Evolutionary conservation across 1,140 invertebrate genomes (phyloP), one percentile per base, ranked within the genome.

Genomic region (Wiebesia pumilae): DNA sequence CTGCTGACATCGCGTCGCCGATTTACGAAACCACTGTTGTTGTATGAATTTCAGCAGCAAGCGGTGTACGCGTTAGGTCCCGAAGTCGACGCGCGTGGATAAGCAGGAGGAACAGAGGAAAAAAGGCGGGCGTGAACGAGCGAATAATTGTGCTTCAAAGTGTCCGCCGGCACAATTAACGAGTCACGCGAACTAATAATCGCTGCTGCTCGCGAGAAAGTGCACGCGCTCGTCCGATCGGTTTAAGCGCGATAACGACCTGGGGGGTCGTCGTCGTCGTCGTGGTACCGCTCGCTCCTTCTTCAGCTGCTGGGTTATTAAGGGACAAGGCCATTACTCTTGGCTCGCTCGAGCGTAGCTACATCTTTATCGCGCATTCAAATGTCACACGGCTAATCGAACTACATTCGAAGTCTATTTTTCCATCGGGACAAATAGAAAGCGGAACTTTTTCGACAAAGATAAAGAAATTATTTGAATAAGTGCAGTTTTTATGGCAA

Each of bases 1-100:
- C 43, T 51, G n/a, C 54, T 78, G 47, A 78, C 16, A 30, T 12
- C 19, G 1, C 43, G 9, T 47, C 33, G 14, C 16, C 14, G 40
- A 80, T 80, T 80, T 80, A 62, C 54, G 78, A 58, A 80, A 80
- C 51, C 35, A 33, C 54, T n/a, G 33, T 30, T 62, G 62, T 80
- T 58, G 33, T 62, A 80, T 38, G 51, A 33, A 35, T 7, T n/a
- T 0, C 27, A n/a, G 7, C 14, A 38, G 30, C 67, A 35, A 6
- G 7, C 4, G 51, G 51, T 14, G 7, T 54, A 10, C 3, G 21
- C 58, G 14, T 62, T 27, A 10, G 2, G 21, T 62, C 58, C 6
- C 7, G 21, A 10, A 14, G 27, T 4, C 14, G 58, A 6, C 2
- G 24, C 14, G 21, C 58, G 24, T 27, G 58, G 58, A 62, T 3